Evolutionary conservation across 2,113 vertebrate species (phyloP).

Genomic region (Pipra filicauda): DNA sequence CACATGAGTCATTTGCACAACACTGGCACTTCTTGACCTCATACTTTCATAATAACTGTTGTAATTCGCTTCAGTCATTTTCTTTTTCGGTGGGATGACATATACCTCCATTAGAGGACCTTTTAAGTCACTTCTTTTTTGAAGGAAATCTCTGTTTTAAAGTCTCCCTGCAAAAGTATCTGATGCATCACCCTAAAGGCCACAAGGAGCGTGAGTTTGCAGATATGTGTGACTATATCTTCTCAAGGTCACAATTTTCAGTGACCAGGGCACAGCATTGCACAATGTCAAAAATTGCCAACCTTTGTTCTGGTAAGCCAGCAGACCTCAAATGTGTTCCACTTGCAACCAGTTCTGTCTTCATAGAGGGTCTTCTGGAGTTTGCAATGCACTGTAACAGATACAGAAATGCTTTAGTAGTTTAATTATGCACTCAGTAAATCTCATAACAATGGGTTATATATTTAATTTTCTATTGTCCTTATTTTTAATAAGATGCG

Average conservation of each 20-base stretch:
- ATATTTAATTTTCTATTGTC: background rate
- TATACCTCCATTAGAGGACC: background rate
- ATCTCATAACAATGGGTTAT: background rate
- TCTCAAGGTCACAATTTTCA: background rate
- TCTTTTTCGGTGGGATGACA: background rate
- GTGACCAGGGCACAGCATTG: background rate
- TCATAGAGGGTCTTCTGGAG: background rate
- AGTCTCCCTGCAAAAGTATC: background rate
- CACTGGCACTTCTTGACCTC: background rate
- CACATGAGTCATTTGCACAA: background rate
- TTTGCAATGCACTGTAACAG: background rate
- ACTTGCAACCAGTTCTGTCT: background rate
- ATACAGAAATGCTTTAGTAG: background rate
- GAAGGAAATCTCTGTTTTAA: background rate
- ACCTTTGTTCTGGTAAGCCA: background rate
- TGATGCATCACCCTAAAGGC: background rate
- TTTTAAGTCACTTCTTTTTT: background rate
- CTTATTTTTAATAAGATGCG: background rate
- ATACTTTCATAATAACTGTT: background rate
- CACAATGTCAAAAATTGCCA: background rate
- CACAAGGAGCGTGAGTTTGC: accelerated
- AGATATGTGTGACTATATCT: background rate
- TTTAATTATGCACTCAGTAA: background rate
- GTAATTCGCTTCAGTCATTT: constrained; percentile 10
- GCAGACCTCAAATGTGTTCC: background rate